phyloP scores from a whole-genome alignment of 2,797 vertebrate species.

The Melanogrammus aeglefinus region DNA sequence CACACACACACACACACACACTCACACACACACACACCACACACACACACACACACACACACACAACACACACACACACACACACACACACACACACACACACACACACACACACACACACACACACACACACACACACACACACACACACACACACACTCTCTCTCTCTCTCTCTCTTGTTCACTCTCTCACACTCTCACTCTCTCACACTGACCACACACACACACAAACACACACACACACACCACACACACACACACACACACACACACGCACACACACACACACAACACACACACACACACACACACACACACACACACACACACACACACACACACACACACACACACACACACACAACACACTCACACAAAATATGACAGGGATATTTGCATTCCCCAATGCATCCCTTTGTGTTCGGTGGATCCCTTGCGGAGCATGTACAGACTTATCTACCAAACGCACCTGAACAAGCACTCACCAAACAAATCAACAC shows the following conservation, averaged over 20 bases:
- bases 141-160: not conserved
- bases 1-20: not conserved
- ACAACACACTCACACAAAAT: conserved; percentile 1
- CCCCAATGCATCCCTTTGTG: conserved; percentile 45
- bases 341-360: conserved; percentile 3
- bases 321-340: conserved; percentile 4
- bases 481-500: conserved; percentile 43
- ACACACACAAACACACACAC: not conserved
- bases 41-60: no score
- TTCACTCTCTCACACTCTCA: no score
- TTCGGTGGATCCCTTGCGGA: conserved; percentile 34
- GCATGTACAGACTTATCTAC: conserved; percentile 50
- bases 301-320: conserved; percentile 3
- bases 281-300: not conserved
- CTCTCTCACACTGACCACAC: not conserved
- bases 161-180: no score
- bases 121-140: not conserved
- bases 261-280: conserved; percentile 1
- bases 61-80: no score
- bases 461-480: conserved; percentile 14
- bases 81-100: not conserved
- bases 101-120: not conserved
- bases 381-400: conserved; percentile 32
- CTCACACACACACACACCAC: not conserved
- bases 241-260: not conserved